Evolutionary conservation across 1,140 invertebrate genomes (phyloP).

Genomic region (Gonioctena quinquepunctata): DNA sequence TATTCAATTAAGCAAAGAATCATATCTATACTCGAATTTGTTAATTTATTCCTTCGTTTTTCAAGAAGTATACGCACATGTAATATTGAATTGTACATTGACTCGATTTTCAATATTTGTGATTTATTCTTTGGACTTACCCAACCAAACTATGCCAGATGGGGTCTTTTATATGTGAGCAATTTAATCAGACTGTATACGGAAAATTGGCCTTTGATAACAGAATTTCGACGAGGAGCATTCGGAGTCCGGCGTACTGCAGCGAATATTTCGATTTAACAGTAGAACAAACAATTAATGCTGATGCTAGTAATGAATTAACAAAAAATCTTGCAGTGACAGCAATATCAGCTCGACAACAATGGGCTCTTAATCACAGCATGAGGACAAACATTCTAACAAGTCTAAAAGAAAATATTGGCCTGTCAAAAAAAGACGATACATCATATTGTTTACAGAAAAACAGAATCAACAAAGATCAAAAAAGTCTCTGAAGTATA

Average conservation of each 20-base stretch:
- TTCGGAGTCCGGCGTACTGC: slow-evolving; percentile 14
- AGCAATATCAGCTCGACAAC: no score
- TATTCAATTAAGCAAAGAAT: no score
- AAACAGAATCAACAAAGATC: slow-evolving; percentile 3
- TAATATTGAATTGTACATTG: slow-evolving; percentile 45
- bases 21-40: slow-evolving; percentile 30
- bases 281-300: slow-evolving; percentile 30
- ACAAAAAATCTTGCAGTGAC: slow-evolving; percentile 29
- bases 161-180: slow-evolving; percentile 22
- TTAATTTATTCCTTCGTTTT: slow-evolving; percentile 31
- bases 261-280: slow-evolving; percentile 17
- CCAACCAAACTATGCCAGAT: slow-evolving; percentile 43
- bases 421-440: neutral
- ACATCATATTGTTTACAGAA: neutral
- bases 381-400: slow-evolving; percentile 26
- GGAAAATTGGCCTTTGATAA: slow-evolving; percentile 31
- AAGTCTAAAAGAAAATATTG: neutral
- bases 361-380: slow-evolving; percentile 29
- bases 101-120: slow-evolving; percentile 36
- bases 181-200: slow-evolving; percentile 41
- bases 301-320: slow-evolving; percentile 19
- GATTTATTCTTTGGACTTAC: slow-evolving; percentile 42
- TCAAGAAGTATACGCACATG: slow-evolving; percentile 50
- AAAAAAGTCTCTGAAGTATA: neutral
- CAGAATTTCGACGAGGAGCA: neutral